Percentiles rank a stretch among this genome's conserved stretches.
Evolutionary conservation across 2,888 invertebrate species (phyloP).

Genomic region (Keiferia lycopersicella): DNA sequence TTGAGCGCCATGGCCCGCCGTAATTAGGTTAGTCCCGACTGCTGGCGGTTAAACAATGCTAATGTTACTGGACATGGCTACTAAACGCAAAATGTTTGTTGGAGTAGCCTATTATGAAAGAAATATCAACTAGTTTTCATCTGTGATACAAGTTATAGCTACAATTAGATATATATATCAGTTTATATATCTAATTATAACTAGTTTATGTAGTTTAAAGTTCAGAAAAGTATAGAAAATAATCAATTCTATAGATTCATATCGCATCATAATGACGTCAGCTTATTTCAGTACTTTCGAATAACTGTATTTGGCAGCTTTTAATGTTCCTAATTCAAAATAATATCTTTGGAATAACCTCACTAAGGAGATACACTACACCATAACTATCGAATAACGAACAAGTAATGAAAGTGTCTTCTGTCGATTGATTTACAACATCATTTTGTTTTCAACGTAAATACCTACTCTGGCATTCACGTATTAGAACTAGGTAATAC

Average conservation of each 20-base stretch:
- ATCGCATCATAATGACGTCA: too few species aligned
- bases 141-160: too few species aligned
- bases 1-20: constrained; percentile 44
- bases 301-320: too few species aligned
- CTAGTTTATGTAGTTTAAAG: too few species aligned
- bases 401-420: not conserved
- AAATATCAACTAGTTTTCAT: too few species aligned
- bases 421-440: not conserved
- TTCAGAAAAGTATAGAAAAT: too few species aligned
- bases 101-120: too few species aligned
- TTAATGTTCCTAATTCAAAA: not conserved
- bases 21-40: constrained; percentile 47
- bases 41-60: constrained; percentile 41
- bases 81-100: constrained; percentile 1
- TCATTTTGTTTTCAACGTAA: not conserved
- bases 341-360: not conserved
- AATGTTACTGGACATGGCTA: constrained; percentile 37
- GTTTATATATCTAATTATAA: too few species aligned
- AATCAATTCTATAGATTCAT: too few species aligned
- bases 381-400: not conserved
- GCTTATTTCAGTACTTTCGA: too few species aligned
- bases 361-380: not conserved
- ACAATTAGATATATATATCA: too few species aligned
- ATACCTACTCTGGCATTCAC: not conserved
- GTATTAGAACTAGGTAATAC: constrained; percentile 9